A percentile compares a stretch with the other conserved stretches of the same genome.
phyloP scores from a whole-genome alignment of 2,797 vertebrate genomes.

The Lagocephalus sceleratus region DNA sequence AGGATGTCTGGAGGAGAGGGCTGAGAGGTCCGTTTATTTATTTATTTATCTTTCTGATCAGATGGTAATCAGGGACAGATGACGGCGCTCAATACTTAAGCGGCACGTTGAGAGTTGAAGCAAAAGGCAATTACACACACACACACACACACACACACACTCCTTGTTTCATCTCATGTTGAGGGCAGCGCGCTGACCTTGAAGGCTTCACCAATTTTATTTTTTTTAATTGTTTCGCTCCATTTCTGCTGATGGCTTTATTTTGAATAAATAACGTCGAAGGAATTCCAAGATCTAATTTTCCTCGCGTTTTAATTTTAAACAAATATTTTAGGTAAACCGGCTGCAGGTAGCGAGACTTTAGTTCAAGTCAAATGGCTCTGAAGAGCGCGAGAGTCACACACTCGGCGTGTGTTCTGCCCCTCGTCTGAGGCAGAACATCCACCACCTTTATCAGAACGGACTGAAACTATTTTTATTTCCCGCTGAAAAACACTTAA shows the following conservation, averaged over 20 bases:
- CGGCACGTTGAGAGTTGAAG: not conserved
- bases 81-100: not conserved
- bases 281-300: too few species aligned
- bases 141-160: not conserved
- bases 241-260: too few species aligned
- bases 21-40: too few species aligned
- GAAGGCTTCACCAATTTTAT: conserved; percentile 2
- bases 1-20: too few species aligned
- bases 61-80: conserved; percentile 2
- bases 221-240: too few species aligned
- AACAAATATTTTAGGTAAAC: not conserved
- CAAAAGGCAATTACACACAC: not conserved
- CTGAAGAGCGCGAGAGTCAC: too few species aligned
- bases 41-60: conserved; percentile 1
- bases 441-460: not conserved
- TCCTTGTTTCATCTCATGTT: not conserved
- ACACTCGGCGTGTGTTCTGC: not conserved
- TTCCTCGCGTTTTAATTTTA: too few species aligned
- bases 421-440: not conserved
- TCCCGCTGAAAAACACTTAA: not conserved
- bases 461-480: conserved; percentile 1
- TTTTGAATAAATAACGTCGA: too few species aligned
- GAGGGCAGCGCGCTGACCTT: not conserved
- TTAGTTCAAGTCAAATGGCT: not conserved
- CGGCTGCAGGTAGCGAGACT: not conserved